phyloP scores from a whole-genome alignment of 2,888 invertebrate species.

The Seira ritae region DNA sequence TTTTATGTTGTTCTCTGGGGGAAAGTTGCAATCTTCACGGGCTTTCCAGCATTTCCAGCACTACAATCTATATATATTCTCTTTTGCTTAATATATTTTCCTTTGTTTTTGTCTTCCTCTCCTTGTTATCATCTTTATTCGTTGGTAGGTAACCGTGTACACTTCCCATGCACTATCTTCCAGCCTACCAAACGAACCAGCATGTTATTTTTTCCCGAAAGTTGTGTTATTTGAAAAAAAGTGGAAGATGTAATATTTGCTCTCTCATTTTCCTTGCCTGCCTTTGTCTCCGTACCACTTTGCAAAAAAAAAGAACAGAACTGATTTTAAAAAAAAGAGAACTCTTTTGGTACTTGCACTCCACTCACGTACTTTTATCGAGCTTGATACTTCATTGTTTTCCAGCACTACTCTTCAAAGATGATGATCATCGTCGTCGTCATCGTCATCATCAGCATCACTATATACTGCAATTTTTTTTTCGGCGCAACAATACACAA shows the following conservation, averaged over 20 bases:
- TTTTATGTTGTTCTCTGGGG: conserved; percentile 41
- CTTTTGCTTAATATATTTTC: conserved; percentile 37
- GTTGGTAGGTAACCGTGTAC: background rate
- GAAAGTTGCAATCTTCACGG: conserved; percentile 51
- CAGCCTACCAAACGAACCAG: background rate
- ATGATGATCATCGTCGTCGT: conserved; percentile 6
- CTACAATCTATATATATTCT: conserved; percentile 36
- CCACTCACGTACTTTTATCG: conserved; percentile 2
- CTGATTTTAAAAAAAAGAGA: conserved; percentile 16
- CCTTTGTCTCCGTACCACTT: background rate
- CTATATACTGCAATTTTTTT: too few relatives aligned
- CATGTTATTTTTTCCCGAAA: background rate
- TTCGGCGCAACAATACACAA: background rate
- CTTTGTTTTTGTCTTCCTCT: conserved; percentile 18
- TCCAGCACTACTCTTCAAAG: background rate
- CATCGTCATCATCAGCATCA: background rate
- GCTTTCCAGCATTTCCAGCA: conserved; percentile 34
- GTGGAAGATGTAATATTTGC: conserved; percentile 5
- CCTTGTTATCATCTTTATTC: conserved; percentile 27
- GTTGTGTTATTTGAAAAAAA: too few relatives aligned
- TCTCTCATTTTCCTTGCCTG: background rate
- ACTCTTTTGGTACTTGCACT: conserved; percentile 10
- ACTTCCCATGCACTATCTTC: background rate
- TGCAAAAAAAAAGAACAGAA: background rate
- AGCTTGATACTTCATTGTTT: conserved; percentile 19